Conservation (phyloP, 2,113 vertebrate species). For the Hypanus sabinus region DNA sequence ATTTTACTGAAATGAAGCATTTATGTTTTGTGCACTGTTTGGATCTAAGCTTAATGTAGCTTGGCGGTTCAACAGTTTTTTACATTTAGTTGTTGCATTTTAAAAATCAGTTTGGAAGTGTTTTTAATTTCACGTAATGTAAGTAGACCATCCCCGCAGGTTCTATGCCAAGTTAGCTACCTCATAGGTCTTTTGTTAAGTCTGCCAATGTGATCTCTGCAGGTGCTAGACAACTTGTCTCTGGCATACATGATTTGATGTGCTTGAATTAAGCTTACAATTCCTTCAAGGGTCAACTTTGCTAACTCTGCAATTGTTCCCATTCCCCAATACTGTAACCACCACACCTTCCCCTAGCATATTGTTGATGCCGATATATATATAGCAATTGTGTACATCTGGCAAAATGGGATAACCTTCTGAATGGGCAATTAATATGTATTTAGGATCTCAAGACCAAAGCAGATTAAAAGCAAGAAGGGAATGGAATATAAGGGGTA, state of each 20-base stretch:
- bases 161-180: neutral
- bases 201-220: neutral
- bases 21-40: neutral
- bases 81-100: neutral
- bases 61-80: neutral
- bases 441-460: no score
- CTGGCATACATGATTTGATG: neutral
- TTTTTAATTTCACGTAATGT: neutral
- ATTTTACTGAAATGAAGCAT: neutral
- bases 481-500: no score
- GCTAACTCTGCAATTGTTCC: neutral
- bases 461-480: no score
- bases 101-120: neutral
- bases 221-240: neutral
- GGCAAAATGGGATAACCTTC: no score
- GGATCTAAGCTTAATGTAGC: neutral
- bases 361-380: neutral
- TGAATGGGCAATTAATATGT: no score
- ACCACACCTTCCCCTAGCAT: no score
- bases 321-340: no score
- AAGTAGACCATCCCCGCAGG: neutral
- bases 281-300: neutral
- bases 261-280: neutral
- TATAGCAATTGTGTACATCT: neutral
- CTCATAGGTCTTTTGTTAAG: neutral